A percentile compares a stretch with the other conserved stretches of the same genome.
phyloP scores from a whole-genome alignment of 2,797 vertebrate genomes.

The Anas acuta region DNA sequence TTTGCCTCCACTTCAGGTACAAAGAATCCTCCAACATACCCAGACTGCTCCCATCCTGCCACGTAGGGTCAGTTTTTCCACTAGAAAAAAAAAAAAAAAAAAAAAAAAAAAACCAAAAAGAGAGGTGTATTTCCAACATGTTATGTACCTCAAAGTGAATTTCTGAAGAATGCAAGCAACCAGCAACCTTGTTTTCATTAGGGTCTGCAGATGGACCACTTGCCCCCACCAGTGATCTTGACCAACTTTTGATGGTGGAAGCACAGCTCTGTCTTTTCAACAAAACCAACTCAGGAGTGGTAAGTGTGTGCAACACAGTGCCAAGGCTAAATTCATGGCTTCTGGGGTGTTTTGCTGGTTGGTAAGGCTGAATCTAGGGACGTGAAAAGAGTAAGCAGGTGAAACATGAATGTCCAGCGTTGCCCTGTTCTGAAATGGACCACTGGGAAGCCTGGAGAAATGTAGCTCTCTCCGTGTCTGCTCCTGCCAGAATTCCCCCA shows the following conservation, averaged over 20 bases:
- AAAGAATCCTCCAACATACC: not conserved
- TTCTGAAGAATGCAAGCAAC: not conserved
- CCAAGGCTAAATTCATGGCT: not conserved
- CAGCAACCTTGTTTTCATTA: not conserved
- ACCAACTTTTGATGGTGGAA: not conserved
- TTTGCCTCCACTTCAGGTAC: not conserved
- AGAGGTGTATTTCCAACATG: not conserved
- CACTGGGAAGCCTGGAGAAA: not conserved
- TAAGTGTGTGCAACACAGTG: accelerated
- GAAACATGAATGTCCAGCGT: not conserved
- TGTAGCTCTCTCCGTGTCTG: not conserved
- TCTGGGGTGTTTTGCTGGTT: not conserved
- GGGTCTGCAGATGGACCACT: not conserved
- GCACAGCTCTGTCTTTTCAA: not conserved
- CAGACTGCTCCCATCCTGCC: not conserved
- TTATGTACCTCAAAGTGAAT: accelerated
- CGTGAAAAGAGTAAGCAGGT: not conserved
- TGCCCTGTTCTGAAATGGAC: not conserved
- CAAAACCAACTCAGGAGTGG: not conserved
- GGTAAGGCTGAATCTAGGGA: not conserved
- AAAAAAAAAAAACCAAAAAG: not conserved
- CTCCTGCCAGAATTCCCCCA: not conserved
- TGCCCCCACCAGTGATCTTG: not conserved
- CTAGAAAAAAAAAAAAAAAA: not conserved
- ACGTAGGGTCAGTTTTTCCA: accelerated